These are phyloP conservation scores for Lagodon rhomboides DNA, from an alignment of 2,797 vertebrate species.

Conservation along the genomic window DNA sequence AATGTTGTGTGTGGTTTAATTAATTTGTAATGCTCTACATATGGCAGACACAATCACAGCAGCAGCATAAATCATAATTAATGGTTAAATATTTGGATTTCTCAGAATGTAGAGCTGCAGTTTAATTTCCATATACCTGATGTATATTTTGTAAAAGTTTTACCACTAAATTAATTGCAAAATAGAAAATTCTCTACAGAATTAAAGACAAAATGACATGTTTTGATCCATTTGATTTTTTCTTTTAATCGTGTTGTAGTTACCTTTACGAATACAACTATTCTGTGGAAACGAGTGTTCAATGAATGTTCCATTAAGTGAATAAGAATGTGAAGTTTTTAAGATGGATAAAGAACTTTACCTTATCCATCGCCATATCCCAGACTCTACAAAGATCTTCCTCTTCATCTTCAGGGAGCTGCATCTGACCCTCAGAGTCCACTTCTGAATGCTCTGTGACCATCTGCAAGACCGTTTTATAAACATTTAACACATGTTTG, in stretches of 20 bases:
- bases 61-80: no score
- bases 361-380: conserved; percentile 99
- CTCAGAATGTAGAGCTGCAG: no score
- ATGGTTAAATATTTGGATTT: no score
- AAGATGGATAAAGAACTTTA: conserved; percentile 53
- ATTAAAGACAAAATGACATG: not conserved
- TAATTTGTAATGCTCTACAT: not conserved
- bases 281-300: not conserved
- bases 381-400: conserved; percentile 95
- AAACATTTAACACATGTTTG: conserved; percentile 3
- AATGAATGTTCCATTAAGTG: not conserved
- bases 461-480: conserved; percentile 67
- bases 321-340: not conserved
- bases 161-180: not conserved
- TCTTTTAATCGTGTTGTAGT: not conserved
- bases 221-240: not conserved
- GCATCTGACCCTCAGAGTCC: conserved; percentile 74
- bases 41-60: no score
- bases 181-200: not conserved
- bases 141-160: not conserved
- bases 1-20: not conserved
- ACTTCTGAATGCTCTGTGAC: conserved; percentile 75
- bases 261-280: not conserved
- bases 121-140: no score
- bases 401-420: conserved; percentile 92